Evolutionary conservation across 2,113 vertebrate species (phyloP).

Genomic region (pig (Sus scrofa)): DNA sequence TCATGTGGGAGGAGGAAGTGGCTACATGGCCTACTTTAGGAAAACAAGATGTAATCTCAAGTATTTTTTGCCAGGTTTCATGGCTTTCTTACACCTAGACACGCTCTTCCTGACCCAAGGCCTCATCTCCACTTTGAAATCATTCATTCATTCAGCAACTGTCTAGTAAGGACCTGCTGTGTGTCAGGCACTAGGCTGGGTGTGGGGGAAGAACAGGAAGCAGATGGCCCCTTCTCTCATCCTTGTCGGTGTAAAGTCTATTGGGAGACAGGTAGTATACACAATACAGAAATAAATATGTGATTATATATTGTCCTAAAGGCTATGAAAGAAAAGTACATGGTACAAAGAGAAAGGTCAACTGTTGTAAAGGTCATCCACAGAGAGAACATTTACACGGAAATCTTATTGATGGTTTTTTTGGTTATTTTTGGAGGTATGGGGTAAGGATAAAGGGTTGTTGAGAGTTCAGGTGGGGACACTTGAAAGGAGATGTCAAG

Average conservation of each 20-base stretch:
- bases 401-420: not conserved
- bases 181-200: not conserved
- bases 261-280: not conserved
- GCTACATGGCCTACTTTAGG: constrained; percentile 21
- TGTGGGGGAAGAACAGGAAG: not conserved
- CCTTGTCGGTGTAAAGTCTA: not conserved
- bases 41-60: constrained; percentile 46
- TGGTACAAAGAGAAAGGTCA: not conserved
- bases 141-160: constrained; percentile 29
- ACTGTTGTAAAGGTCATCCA: not conserved
- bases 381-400: not conserved
- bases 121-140: not conserved
- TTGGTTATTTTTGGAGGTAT: not conserved
- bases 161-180: not conserved
- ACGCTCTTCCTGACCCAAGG: not conserved
- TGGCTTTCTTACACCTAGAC: not conserved
- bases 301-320: not conserved
- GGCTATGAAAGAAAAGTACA: not conserved
- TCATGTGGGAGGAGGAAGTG: not conserved
- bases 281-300: not conserved
- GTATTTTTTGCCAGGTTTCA: constrained; percentile 9
- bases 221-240: not conserved
- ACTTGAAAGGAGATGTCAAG: not conserved
- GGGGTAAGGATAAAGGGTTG: not conserved
- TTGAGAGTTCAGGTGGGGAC: not conserved